Evolutionary conservation across 1,140 invertebrate species (phyloP).

Genomic region (Chymomyza costata): DNA sequence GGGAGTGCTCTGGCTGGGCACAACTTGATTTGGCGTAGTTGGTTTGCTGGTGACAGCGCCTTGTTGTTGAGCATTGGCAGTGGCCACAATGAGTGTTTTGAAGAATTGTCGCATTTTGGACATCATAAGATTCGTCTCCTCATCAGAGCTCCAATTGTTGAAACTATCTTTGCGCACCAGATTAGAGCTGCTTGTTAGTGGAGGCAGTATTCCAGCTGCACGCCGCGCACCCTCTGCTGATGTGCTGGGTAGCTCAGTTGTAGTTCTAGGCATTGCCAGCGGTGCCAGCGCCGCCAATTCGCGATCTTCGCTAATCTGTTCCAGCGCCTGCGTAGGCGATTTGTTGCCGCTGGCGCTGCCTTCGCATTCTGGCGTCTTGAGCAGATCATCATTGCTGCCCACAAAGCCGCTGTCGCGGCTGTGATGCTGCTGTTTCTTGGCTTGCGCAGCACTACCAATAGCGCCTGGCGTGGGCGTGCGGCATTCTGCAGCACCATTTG

Average conservation of each 20-base stretch:
- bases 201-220: conserved; percentile 39
- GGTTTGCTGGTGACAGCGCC: conserved; percentile 44
- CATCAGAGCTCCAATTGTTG: conserved; percentile 94
- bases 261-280: conserved; percentile 54
- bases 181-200: conserved; percentile 76
- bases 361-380: conserved; percentile 80
- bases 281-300: conserved; percentile 41
- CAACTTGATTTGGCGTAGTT: conserved; percentile 76
- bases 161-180: conserved; percentile 88
- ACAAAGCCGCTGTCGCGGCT: conserved; percentile 91
- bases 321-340: conserved; percentile 51
- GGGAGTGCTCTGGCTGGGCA: conserved; percentile 69
- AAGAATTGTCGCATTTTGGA: conserved; percentile 94
- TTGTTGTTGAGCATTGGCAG: conserved; percentile 78
- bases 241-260: conserved; percentile 48
- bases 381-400: conserved; percentile 89
- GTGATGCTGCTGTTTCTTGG: conserved; percentile 79
- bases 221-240: conserved; percentile 18
- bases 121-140: conserved; percentile 96
- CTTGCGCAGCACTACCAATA: conserved; percentile 34
- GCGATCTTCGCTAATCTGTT: conserved; percentile 67
- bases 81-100: conserved; percentile 87
- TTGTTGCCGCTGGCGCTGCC: conserved; percentile 28
- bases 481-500: conserved; percentile 76
- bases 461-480: conserved; percentile 77